A percentile compares a stretch with the other conserved stretches of the same genome.
phyloP scores from a whole-genome alignment of 2,797 vertebrate genomes.

The Sylvilagus floridanus region DNA sequence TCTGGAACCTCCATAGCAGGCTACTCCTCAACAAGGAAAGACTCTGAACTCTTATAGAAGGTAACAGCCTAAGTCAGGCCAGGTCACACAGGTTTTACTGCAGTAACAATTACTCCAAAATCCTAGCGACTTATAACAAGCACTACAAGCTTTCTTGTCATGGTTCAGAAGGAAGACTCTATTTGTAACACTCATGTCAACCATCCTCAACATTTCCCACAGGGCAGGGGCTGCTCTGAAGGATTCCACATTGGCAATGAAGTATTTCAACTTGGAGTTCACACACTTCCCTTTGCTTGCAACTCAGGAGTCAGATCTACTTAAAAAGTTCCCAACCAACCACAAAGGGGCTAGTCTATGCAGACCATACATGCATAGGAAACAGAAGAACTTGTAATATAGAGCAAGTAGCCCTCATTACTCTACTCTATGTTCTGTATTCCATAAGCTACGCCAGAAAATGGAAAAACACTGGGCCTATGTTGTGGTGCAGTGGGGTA shows the following conservation, averaged over 20 bases:
- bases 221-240: not conserved
- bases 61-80: not conserved
- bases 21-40: conserved; percentile 3
- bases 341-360: not conserved
- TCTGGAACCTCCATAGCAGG: not conserved
- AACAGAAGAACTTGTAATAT: not conserved
- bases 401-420: not conserved
- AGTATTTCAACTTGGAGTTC: not conserved
- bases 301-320: not conserved
- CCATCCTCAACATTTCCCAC: not conserved
- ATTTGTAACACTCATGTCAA: not conserved
- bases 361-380: not conserved
- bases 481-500: too few relatives aligned
- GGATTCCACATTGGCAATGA: not conserved
- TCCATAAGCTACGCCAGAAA: not conserved
- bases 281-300: not conserved
- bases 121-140: not conserved
- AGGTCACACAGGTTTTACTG: not conserved
- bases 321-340: not conserved
- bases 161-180: not conserved
- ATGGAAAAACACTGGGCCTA: not conserved
- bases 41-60: conserved; percentile 46
- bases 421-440: not conserved
- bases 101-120: conserved; percentile 36
- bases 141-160: not conserved